These are phyloP conservation scores for Coecobrya sp. DNA, from an alignment of 2,888 invertebrate genomes.

Conservation along the genomic window DNA sequence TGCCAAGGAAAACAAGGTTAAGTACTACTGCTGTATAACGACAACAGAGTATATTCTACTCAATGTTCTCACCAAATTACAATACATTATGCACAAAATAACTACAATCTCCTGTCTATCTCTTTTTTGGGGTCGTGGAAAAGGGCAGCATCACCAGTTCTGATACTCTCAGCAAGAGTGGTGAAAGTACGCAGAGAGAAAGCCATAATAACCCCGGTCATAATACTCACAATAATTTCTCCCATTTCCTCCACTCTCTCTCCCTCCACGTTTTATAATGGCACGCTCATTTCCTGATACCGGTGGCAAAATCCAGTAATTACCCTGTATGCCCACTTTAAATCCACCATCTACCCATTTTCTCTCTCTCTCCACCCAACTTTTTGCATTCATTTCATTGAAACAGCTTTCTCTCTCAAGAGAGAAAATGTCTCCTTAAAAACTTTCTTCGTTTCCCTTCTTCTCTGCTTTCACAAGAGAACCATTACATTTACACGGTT, in stretches of 20 bases:
- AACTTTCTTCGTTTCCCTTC: neutral
- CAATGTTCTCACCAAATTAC: neutral
- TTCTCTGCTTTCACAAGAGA: neutral
- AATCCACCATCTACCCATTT: slow-evolving; percentile 24
- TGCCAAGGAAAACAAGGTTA: slow-evolving; percentile 35
- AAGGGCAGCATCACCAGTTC: neutral
- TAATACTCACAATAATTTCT: slow-evolving; percentile 13
- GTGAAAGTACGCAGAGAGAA: no score
- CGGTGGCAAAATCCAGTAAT: neutral
- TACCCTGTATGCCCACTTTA: neutral
- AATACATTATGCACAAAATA: slow-evolving; percentile 27
- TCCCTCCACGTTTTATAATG: slow-evolving; percentile 14
- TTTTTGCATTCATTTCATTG: neutral
- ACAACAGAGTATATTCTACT: neutral
- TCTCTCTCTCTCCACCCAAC: neutral
- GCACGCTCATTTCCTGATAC: slow-evolving; percentile 8
- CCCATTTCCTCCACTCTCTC: neutral
- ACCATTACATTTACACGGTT: no score
- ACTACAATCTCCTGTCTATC: neutral
- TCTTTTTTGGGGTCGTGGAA: neutral
- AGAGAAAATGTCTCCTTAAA: neutral
- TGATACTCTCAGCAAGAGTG: no score
- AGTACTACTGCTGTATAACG: neutral
- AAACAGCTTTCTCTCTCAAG: neutral
- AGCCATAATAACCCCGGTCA: neutral